These are phyloP conservation scores for Mactromeris polynyma DNA, from an alignment of 2,888 invertebrate genomes.

Conservation along the genomic window DNA sequence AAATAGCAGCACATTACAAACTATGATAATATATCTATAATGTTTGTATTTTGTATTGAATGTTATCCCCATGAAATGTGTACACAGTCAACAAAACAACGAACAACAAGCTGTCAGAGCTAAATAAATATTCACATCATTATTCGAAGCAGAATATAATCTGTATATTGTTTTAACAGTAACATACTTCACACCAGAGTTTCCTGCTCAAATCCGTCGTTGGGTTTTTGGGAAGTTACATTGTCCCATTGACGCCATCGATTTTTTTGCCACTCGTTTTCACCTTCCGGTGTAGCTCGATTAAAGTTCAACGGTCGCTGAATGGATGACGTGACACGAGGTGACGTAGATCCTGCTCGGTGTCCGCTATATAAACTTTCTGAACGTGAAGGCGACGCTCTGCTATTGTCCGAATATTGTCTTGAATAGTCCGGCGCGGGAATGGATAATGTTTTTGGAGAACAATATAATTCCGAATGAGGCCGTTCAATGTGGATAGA, in stretches of 20 bases:
- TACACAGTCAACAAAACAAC: conserved; percentile 7
- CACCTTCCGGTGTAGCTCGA: conserved; percentile 64
- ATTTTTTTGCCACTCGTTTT: conserved; percentile 82
- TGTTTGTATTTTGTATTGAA: conserved; percentile 2
- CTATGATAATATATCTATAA: conserved; percentile 1
- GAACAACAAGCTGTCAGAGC: conserved; percentile 7
- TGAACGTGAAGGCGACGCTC: conserved; percentile 67
- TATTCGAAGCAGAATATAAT: not conserved
- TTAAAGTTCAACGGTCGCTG: conserved; percentile 77
- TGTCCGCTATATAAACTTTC: conserved; percentile 61
- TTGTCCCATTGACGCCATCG: conserved; percentile 84
- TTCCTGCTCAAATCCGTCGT: conserved; percentile 82
- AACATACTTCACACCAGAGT: conserved; percentile 80
- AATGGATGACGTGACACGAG: conserved; percentile 74
- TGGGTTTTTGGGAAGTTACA: conserved; percentile 77
- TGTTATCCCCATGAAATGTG: not conserved
- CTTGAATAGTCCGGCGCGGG: conserved; percentile 75
- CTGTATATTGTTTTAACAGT: not conserved
- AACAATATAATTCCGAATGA: conserved; percentile 76
- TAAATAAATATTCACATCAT: not conserved
- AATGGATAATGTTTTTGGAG: conserved; percentile 80
- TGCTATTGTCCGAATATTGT: conserved; percentile 55
- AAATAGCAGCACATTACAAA: conserved; percentile 18
- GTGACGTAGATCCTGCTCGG: conserved; percentile 73
- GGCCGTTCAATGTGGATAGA: conserved; percentile 76